Evolutionary conservation across 1,140 invertebrate species (phyloP).

Genomic region (Macrosteles quadrilineatus): DNA sequence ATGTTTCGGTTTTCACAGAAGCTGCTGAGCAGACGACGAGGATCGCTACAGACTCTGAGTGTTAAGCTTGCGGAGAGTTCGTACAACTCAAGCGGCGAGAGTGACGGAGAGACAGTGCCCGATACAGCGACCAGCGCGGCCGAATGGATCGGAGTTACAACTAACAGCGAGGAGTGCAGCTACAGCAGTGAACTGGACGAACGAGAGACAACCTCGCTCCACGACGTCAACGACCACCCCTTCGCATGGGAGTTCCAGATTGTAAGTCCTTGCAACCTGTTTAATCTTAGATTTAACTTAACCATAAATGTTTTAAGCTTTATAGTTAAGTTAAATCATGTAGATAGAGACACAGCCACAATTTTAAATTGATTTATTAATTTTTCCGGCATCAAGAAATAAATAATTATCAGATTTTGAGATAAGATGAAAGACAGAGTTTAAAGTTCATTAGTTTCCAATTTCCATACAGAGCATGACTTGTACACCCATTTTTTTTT

Average conservation of each 20-base stretch:
- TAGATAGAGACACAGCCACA: too few species aligned
- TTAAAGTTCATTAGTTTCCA: too few species aligned
- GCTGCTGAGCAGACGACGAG: conserved; percentile 37
- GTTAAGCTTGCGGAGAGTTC: conserved; percentile 37
- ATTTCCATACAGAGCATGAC: too few species aligned
- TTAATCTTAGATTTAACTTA: conserved; percentile 17
- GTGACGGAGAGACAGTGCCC: conserved; percentile 55
- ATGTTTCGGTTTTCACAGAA: too few species aligned
- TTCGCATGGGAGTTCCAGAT: conserved; percentile 72
- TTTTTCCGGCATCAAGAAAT: too few species aligned
- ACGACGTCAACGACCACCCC: conserved; percentile 60
- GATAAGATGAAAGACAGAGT: too few species aligned
- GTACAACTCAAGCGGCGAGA: conserved; percentile 47
- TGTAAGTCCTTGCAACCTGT: conserved; percentile 44
- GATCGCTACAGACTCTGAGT: conserved; percentile 39
- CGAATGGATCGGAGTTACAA: conserved; percentile 82
- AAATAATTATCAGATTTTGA: too few species aligned
- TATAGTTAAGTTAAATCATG: too few species aligned
- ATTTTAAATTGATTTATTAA: too few species aligned
- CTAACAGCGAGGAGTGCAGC: conserved; percentile 83
- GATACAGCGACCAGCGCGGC: conserved; percentile 62
- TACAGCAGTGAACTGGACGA: conserved; percentile 74
- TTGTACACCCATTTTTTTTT: too few species aligned
- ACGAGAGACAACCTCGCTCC: conserved; percentile 53
- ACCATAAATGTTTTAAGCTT: too few species aligned